Percentiles rank a stretch among this genome's conserved stretches.
phyloP scores from a whole-genome alignment of 2,113 vertebrate species.

The human (Homo sapiens) region DNA sequence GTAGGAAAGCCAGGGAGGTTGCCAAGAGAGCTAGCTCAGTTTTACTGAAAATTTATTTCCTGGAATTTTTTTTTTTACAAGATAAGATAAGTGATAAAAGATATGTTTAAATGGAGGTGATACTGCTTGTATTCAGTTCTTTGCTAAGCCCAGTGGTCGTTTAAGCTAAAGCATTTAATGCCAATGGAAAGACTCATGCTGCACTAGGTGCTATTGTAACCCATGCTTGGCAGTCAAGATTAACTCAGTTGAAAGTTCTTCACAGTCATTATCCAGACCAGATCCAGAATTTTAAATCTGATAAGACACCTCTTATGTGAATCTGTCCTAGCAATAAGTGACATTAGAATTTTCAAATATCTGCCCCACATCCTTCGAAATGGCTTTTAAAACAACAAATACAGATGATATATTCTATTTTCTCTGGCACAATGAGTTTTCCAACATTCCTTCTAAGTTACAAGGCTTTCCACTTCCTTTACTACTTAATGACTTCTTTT shows the following conservation, averaged over 20 bases:
- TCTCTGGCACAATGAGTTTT: slow-evolving; percentile 26
- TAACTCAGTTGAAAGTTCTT: slow-evolving; percentile 39
- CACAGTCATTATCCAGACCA: not conserved
- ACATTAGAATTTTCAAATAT: not conserved
- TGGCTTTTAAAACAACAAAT: not conserved
- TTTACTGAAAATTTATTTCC: slow-evolving; percentile 47
- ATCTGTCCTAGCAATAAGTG: not conserved
- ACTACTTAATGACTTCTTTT: not conserved
- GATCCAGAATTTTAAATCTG: not conserved
- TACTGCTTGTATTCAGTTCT: slow-evolving; percentile 26
- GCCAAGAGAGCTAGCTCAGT: not conserved
- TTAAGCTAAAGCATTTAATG: slow-evolving; percentile 56
- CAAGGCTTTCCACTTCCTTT: not conserved
- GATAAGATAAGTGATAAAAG: not conserved
- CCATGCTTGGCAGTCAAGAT: not conserved
- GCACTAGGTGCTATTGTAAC: not conserved
- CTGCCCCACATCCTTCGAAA: not conserved
- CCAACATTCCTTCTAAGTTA: not conserved
- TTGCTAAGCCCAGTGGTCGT: not conserved
- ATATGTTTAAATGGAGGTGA: not conserved
- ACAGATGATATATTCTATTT: not conserved
- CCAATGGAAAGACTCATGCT: slow-evolving; percentile 15
- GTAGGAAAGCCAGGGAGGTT: not conserved
- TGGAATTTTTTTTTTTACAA: not conserved
- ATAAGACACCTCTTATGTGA: not conserved